Evolutionary conservation across 1,140 invertebrate genomes (phyloP).

Genomic region (Calephelis nemesis): DNA sequence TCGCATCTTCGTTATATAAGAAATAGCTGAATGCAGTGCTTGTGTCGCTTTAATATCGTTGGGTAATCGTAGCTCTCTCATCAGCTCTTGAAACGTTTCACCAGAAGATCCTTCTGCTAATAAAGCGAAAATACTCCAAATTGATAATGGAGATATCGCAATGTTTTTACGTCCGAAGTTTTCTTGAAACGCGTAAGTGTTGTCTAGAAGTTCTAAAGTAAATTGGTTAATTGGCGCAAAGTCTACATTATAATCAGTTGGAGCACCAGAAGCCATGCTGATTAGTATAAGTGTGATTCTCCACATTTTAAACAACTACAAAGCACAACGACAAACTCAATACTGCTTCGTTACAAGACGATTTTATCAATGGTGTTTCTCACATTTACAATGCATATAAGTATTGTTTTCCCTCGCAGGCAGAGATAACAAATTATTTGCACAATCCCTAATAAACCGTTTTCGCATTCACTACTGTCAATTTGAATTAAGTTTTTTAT

Average conservation of each 20-base stretch:
- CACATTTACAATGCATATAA: conserved; percentile 59
- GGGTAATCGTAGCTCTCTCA: conserved; percentile 66
- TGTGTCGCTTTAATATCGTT: conserved; percentile 55
- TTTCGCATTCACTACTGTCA: not conserved
- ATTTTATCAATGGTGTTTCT: conserved; percentile 56
- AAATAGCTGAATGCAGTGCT: conserved; percentile 48
- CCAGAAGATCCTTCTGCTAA: conserved; percentile 76
- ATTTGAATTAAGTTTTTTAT: not conserved
- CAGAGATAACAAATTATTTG: conserved; percentile 31
- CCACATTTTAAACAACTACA: conserved; percentile 51
- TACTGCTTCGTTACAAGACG: conserved; percentile 43
- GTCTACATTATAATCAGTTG: conserved; percentile 37
- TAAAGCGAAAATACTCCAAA: conserved; percentile 77
- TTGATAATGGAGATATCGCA: conserved; percentile 72
- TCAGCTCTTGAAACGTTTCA: conserved; percentile 71
- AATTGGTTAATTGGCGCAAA: conserved; percentile 59
- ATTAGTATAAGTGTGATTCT: conserved; percentile 41
- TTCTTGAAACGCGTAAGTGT: conserved; percentile 59
- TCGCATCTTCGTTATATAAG: conserved; percentile 41
- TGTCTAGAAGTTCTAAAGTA: conserved; percentile 54
- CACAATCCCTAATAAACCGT: conserved; percentile 12
- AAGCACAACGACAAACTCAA: conserved; percentile 43
- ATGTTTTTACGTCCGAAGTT: conserved; percentile 58
- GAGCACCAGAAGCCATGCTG: conserved; percentile 45
- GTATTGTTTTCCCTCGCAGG: conserved; percentile 43